Percentiles rank a stretch among this genome's conserved stretches.
Evolutionary conservation across 2,797 vertebrate species (phyloP).

Genomic region (Australoheros facetus): DNA sequence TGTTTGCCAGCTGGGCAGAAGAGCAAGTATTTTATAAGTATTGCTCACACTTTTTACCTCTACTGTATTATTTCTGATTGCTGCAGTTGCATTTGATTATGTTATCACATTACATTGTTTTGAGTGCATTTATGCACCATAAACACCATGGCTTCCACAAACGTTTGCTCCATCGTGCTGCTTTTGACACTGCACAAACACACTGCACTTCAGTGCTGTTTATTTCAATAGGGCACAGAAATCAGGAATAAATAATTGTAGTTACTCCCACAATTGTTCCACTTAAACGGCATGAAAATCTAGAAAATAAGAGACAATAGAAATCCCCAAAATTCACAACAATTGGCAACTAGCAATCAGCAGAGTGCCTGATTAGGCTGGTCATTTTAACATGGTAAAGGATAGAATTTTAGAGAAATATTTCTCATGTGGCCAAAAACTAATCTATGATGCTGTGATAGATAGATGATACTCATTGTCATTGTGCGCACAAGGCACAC

Average conservation of each 20-base stretch:
- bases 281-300: not conserved
- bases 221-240: not conserved
- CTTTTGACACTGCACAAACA: not conserved
- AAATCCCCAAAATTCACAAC: slow-evolving; percentile 1
- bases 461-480: no score
- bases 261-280: slow-evolving; percentile 18
- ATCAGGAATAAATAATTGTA: slow-evolving; percentile 18
- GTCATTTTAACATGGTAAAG: slow-evolving; percentile 13
- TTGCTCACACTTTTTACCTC: not conserved
- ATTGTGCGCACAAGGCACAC: no score
- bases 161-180: not conserved
- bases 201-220: not conserved
- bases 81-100: not conserved
- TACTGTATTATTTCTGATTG: slow-evolving; percentile 1
- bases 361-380: slow-evolving; percentile 20
- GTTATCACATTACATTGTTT: slow-evolving; percentile 1
- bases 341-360: slow-evolving; percentile 23
- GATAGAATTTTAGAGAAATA: slow-evolving; percentile 4
- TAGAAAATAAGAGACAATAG: not conserved
- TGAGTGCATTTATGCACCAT: not conserved
- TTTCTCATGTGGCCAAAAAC: not conserved
- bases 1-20: slow-evolving; percentile 16
- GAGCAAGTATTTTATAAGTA: slow-evolving; percentile 25
- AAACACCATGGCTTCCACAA: not conserved
- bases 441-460: not conserved